Percentiles rank a stretch among this genome's conserved stretches.
These are phyloP conservation scores for Arctia plantaginis DNA, from an alignment of 2,888 invertebrate genomes.

Conservation along the genomic window DNA sequence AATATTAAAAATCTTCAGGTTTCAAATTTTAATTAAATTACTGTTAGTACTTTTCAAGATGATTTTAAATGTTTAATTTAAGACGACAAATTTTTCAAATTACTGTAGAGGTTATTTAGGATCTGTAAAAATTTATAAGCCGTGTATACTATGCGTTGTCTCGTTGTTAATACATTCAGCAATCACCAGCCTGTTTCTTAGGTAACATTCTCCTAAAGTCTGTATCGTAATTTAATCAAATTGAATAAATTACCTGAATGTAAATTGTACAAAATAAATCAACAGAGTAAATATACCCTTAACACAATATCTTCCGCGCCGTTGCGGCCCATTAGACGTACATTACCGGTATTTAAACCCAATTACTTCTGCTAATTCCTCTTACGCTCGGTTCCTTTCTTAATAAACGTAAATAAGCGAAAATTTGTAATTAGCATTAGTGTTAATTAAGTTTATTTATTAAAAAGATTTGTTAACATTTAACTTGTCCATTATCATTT, in stretches of 20 bases:
- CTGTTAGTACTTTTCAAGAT: no score
- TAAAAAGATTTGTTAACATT: slow-evolving; percentile 5
- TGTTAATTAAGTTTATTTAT: slow-evolving; percentile 15
- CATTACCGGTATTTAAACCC: slow-evolving; percentile 9
- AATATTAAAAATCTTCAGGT: no score
- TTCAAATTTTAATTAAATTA: no score
- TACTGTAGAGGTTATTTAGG: no score
- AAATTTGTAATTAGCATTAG: slow-evolving; percentile 16
- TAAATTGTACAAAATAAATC: neutral
- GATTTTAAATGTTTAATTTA: no score
- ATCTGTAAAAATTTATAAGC: no score
- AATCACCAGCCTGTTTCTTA: no score
- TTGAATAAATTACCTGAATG: neutral
- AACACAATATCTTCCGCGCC: slow-evolving; percentile 9
- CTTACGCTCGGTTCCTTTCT: slow-evolving; percentile 13
- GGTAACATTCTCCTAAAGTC: neutral
- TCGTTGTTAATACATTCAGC: no score
- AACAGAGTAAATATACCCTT: slow-evolving; percentile 5
- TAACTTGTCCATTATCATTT: neutral
- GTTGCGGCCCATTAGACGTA: neutral
- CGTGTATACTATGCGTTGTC: no score
- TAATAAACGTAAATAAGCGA: slow-evolving; percentile 9
- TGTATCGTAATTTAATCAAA: neutral
- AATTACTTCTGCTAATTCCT: slow-evolving; percentile 11
- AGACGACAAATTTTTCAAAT: no score